Base-by-base conservation (phyloP, 2,888 invertebrate species). In the Taphrorychus bicolor region DNA sequence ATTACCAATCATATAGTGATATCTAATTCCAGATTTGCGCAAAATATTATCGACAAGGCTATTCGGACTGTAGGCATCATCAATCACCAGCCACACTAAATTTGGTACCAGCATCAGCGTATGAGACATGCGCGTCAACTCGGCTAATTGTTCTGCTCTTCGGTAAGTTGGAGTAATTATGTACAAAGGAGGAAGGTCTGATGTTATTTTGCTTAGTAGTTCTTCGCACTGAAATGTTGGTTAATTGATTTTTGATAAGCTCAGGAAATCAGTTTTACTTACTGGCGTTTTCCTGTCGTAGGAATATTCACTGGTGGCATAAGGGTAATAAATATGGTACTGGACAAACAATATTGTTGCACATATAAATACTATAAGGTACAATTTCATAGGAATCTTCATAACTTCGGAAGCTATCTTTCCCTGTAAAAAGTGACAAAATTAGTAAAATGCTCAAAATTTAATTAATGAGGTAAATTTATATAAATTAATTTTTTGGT, bases 61-160 rank as follows among this genome's bases (percentile, higher is more conserved):
- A 0, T 91, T 91, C 79, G 88, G 92, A 5, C 81, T 80, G 14
- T 85, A 84, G 0, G 94, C 86, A 82, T 98, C 98, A 84, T 98
- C 97, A 23, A 98, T 88, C 45, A 98, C 85, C 72, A 98, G 90
- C 98, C 98, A 98, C 79, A 95, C 92, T 66, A 98, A 85, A 80
- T 94, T 93, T 70, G 93, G 91, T 66, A 96, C 89, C 74, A 93
- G 87, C 85, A 91, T 89, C 71, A 98, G 87, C 2, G 95, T 91
- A 78, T 97, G 94, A 5, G 93, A 91, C 65, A 98, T 82, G 78
- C 97, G 90, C 40, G 92, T 93, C 66, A 95, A 82, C 79, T 94
- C 94, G 5, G 94, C 89, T 76, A 91, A 86, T 82, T 94, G 94
- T 78, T 91, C 91, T 32, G 91, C 87, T 74, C 92, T 85, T 71